These are phyloP conservation scores for Caenorhabditis japonica DNA, from an alignment of 2,888 invertebrate genomes.

Conservation along the genomic window DNA sequence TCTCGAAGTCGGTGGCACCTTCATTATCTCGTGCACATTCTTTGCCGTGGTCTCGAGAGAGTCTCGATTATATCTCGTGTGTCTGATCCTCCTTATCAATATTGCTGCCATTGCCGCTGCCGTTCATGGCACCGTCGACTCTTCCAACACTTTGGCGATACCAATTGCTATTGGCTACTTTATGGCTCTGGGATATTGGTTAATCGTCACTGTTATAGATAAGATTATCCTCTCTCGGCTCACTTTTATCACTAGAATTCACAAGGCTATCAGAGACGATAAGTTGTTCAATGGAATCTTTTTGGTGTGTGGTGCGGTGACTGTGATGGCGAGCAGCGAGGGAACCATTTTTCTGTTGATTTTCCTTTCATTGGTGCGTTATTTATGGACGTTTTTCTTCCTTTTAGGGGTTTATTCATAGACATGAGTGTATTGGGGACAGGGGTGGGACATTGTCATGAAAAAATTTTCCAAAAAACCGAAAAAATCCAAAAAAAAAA, in stretches of 20 bases:
- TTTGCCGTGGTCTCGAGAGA: slow-evolving; percentile 18
- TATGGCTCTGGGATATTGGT: slow-evolving; percentile 10
- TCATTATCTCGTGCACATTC: slow-evolving; percentile 9
- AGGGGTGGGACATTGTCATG: too few relatives aligned
- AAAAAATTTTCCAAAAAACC: too few relatives aligned
- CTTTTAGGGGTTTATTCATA: too few relatives aligned
- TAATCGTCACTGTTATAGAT: slow-evolving; percentile 1
- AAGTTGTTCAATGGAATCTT: slow-evolving; percentile 28
- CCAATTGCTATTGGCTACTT: slow-evolving; percentile 33
- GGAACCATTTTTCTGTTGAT: slow-evolving; percentile 21
- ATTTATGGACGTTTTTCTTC: too few relatives aligned
- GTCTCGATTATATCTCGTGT: not conserved
- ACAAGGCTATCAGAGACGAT: slow-evolving; percentile 10
- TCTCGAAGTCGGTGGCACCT: slow-evolving; percentile 17
- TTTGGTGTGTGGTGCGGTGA: slow-evolving; percentile 15
- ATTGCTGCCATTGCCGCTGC: not conserved
- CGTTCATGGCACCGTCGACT: not conserved
- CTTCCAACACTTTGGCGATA: not conserved
- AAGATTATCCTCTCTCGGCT: slow-evolving; percentile 1
- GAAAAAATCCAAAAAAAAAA: too few relatives aligned
- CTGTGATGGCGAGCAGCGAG: slow-evolving; percentile 27
- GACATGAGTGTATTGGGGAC: too few relatives aligned
- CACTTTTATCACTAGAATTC: slow-evolving; percentile 2
- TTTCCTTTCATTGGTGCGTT: slow-evolving; percentile 18
- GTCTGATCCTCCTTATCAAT: not conserved